Evolutionary conservation across 2,113 vertebrate species (phyloP).

Genomic region (Elephas maximus): DNA sequence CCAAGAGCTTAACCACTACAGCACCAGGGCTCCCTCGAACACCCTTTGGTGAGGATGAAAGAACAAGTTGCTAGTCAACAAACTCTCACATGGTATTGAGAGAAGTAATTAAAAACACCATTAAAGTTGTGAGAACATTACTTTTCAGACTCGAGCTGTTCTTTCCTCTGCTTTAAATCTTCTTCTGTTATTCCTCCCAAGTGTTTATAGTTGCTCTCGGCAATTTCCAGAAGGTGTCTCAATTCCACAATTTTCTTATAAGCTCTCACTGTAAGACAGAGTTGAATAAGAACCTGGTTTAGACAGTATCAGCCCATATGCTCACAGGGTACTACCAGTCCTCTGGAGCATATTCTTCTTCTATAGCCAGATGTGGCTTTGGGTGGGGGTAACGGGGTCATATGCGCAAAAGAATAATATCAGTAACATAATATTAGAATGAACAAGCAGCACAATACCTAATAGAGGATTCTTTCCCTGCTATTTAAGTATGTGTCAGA

Average conservation of each 20-base stretch:
- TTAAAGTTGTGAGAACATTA: conserved; percentile 78
- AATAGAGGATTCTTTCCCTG: background rate
- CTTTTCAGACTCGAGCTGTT: conserved; percentile 86
- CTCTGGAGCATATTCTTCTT: background rate
- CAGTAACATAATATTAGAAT: background rate
- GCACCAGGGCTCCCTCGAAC: background rate
- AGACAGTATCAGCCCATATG: background rate
- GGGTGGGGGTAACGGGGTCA: background rate
- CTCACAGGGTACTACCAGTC: background rate
- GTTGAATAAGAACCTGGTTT: conserved; percentile 32
- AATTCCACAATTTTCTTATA: conserved; percentile 89
- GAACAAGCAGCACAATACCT: background rate
- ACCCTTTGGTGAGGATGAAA: background rate
- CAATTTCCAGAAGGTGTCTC: conserved; percentile 87
- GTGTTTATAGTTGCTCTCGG: conserved; percentile 91
- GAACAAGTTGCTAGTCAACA: background rate
- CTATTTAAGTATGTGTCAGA: background rate
- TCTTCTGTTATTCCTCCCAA: conserved; percentile 91
- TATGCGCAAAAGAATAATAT: background rate
- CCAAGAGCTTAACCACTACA: too few relatives aligned
- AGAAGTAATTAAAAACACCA: conserved; percentile 28
- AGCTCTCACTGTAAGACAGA: conserved; percentile 89
- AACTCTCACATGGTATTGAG: background rate
- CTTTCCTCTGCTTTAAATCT: conserved; percentile 85
- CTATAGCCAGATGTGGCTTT: background rate